Percentiles rank a stretch among this genome's conserved stretches.
These are phyloP conservation scores for Barnardius zonarius DNA, from an alignment of 2,113 vertebrate genomes.

Conservation along the genomic window DNA sequence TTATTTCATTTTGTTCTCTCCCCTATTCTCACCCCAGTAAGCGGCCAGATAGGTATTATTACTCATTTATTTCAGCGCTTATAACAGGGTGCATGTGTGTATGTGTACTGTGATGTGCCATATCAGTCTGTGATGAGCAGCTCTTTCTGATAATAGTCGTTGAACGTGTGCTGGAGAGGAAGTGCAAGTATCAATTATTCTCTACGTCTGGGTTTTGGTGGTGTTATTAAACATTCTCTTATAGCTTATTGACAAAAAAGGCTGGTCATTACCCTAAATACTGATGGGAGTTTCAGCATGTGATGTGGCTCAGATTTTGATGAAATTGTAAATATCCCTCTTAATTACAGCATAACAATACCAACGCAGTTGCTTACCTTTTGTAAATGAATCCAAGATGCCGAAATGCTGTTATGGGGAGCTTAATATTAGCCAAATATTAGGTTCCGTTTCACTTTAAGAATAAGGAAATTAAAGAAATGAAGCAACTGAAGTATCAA, in stretches of 20 bases:
- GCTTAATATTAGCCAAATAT: background rate
- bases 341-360: background rate
- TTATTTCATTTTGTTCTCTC: background rate
- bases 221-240: constrained; percentile 1
- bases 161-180: background rate
- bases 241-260: background rate
- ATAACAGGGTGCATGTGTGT: background rate
- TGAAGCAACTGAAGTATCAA: background rate
- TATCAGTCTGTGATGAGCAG: background rate
- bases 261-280: background rate
- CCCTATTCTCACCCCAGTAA: background rate
- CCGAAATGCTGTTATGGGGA: background rate
- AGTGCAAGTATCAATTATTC: constrained; percentile 1
- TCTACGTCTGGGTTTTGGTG: background rate
- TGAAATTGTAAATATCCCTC: background rate
- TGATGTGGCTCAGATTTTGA: background rate
- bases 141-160: background rate
- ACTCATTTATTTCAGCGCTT: background rate
- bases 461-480: constrained; percentile 2
- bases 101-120: background rate
- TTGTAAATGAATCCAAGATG: background rate
- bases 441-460: background rate
- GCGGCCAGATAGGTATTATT: background rate
- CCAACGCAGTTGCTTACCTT: background rate
- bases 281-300: background rate